Base-by-base conservation (phyloP, 2,888 invertebrate species). In the Coenonympha arcania region DNA sequence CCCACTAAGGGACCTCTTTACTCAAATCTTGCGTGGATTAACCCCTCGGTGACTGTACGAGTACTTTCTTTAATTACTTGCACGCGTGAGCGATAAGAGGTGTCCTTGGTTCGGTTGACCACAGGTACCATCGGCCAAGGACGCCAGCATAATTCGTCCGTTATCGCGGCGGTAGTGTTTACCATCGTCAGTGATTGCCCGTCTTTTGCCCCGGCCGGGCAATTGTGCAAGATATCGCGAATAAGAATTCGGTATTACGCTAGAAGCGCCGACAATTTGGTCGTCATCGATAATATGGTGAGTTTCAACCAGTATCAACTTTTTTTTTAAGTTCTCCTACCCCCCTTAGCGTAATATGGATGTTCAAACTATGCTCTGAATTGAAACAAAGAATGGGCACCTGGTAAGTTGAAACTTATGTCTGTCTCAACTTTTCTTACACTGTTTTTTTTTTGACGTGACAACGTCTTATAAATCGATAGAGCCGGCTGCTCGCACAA, bases 1-100 rank as follows among this genome's bases (percentile, higher is more conserved):
- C 56, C 63, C 60, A 22, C 15, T 54, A 40, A 48, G 46, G 64
- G 72, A 69, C 6, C 39, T 15, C 45, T 48, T 24, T 30, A 11
- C 47, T 42, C 30, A 47, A 52, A 54, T 41, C 40, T 33, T 22
- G 15, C 42, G 42, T 13, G 40, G 44, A 34, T 33, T 28, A 30
- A 41, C 28, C 44, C 41, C 48, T 13, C 39, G 41, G 30, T 52
- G 43, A 47, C 47, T 63, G 54, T 52, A 52, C 22, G n/a, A n/a
- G n/a, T n/a, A n/a, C n/a, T n/a, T n/a, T 24, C 58, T 59, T 60
- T 78, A 74, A 79, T 79, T 76, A 39, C 20, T 4, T 6, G 70
- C 75, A 81, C 80, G 81, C 80, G 82, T 70, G 67, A 65, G 65
- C 74, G 74, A 76, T 78, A 74, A 78, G 62, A 60, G 52, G 54